These are phyloP conservation scores for Nesoenas mayeri DNA, from an alignment of 2,113 vertebrate genomes.

Conservation along the genomic window DNA sequence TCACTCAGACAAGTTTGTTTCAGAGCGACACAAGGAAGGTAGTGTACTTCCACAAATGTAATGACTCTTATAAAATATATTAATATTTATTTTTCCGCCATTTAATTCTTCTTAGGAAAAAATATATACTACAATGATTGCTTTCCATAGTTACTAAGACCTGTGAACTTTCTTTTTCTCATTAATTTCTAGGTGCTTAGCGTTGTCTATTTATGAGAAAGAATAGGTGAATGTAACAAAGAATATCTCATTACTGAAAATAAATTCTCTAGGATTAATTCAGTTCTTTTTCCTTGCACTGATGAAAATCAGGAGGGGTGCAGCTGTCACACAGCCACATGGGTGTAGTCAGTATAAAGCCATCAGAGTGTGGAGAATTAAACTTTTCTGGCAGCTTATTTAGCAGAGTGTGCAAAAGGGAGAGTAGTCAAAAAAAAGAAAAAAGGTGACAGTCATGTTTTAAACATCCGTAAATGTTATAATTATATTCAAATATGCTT, in stretches of 20 bases:
- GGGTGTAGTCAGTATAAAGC: background rate
- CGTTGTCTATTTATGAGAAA: background rate
- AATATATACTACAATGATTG: background rate
- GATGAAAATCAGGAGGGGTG: background rate
- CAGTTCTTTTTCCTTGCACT: background rate
- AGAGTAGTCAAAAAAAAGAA: background rate
- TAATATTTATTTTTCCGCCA: background rate
- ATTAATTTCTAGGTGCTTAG: background rate
- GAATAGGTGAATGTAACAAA: background rate
- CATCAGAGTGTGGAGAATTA: background rate
- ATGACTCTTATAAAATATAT: background rate
- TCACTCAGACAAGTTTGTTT: background rate
- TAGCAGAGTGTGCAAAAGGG: background rate
- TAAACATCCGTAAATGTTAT: background rate
- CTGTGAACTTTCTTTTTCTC: background rate
- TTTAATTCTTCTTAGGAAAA: background rate
- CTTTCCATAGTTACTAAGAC: background rate
- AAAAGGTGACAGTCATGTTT: background rate
- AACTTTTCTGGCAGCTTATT: background rate
- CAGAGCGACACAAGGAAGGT: background rate
- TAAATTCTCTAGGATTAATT: background rate
- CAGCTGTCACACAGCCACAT: background rate
- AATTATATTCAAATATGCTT: background rate
- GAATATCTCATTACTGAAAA: background rate
- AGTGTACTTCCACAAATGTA: background rate